Evolutionary conservation across 2,797 vertebrate genomes (phyloP).

Genomic region (Hydrocynus forskahlii): DNA sequence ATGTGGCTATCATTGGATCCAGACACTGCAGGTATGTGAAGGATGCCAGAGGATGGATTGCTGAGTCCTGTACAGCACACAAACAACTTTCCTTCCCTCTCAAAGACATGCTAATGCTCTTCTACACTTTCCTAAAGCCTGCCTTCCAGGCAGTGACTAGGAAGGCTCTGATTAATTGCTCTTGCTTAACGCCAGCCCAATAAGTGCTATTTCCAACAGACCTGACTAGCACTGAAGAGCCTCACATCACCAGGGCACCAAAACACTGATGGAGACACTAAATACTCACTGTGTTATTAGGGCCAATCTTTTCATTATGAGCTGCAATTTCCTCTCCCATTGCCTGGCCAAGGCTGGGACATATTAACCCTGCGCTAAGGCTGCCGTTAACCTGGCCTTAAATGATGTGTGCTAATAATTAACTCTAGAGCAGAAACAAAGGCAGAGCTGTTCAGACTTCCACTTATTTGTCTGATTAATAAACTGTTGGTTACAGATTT

Average conservation of each 20-base stretch:
- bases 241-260: conserved; percentile 57
- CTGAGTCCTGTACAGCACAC: conserved; percentile 35
- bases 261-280: conserved; percentile 48
- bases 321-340: conserved; percentile 69
- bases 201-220: conserved; percentile 37
- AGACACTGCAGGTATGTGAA: conserved; percentile 53
- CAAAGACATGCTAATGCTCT: conserved; percentile 38
- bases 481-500: conserved; percentile 66
- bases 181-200: conserved; percentile 15
- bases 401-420: conserved; percentile 59
- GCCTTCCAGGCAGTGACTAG: conserved; percentile 24
- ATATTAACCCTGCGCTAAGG: conserved; percentile 67
- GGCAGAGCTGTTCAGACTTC: conserved; percentile 65
- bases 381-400: conserved; percentile 65
- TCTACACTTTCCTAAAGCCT: conserved; percentile 18
- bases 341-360: conserved; percentile 71
- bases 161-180: conserved; percentile 20
- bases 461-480: conserved; percentile 68
- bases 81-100: conserved; percentile 24
- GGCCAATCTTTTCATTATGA: conserved; percentile 67
- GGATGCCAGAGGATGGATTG: conserved; percentile 52
- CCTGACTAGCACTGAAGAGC: conserved; percentile 54
- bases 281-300: conserved; percentile 61
- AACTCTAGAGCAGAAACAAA: conserved; percentile 68
- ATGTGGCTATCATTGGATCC: conserved; percentile 62